phyloP scores from a whole-genome alignment of 1,140 invertebrate species.

The Plutomurus gul region DNA sequence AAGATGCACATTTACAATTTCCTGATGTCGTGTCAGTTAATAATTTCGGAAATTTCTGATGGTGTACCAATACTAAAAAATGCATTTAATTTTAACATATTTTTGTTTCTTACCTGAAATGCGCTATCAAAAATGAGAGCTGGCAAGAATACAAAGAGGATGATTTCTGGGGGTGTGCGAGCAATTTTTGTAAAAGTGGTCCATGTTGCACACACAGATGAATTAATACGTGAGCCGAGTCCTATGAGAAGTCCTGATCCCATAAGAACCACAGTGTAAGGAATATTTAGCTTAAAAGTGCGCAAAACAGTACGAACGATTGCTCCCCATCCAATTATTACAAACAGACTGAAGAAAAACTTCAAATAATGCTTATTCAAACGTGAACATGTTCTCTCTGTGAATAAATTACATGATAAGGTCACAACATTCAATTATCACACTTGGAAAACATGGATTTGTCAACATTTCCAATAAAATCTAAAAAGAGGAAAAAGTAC shows the following conservation, averaged over 20 bases:
- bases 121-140: conserved; percentile 62
- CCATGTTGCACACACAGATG: conserved; percentile 22
- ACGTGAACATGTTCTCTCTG: neutral
- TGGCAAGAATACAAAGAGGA: conserved; percentile 60
- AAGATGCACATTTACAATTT: no score
- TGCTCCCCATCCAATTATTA: conserved; percentile 46
- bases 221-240: conserved; percentile 8
- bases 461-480: no score
- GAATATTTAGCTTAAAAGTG: neutral
- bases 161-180: conserved; percentile 57
- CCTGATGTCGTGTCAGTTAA: no score
- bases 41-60: no score
- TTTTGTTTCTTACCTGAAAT: conserved; percentile 55
- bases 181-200: conserved; percentile 52
- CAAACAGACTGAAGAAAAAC: conserved; percentile 39
- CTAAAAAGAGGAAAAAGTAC: no score
- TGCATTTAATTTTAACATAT: no score
- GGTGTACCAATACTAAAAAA: no score
- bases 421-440: neutral
- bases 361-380: neutral
- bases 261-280: conserved; percentile 41
- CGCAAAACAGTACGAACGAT: conserved; percentile 18
- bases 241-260: conserved; percentile 33
- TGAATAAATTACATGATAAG: neutral
- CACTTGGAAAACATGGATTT: no score